Percentiles rank a stretch among this genome's conserved stretches.
These are phyloP conservation scores for Laupala kohalensis DNA, from an alignment of 1,140 invertebrate species.

Conservation along the genomic window DNA sequence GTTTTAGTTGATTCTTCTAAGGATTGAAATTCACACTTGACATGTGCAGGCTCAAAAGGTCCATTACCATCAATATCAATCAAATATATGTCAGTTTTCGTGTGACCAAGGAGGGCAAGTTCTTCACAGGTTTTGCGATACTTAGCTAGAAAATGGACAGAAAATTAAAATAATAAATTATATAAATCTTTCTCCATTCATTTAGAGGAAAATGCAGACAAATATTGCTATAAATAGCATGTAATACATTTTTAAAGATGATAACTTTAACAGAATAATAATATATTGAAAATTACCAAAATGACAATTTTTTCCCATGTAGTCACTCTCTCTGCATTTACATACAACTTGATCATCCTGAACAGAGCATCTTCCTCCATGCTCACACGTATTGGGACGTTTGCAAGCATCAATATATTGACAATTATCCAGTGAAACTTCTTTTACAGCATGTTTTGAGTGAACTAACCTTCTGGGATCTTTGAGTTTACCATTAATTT, in stretches of 20 bases:
- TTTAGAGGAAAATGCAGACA: too few species aligned
- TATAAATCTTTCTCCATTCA: too few species aligned
- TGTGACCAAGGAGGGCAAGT: constrained; percentile 67
- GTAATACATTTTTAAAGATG: background rate
- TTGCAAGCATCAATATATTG: constrained; percentile 80
- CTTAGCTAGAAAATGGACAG: constrained; percentile 49
- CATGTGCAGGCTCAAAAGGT: constrained; percentile 73
- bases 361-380: constrained; percentile 77
- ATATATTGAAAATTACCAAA: constrained; percentile 52
- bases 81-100: constrained; percentile 73
- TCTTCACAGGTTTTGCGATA: constrained; percentile 87
- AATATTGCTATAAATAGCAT: too few species aligned
- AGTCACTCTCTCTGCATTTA: constrained; percentile 74
- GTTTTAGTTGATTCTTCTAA: constrained; percentile 71
- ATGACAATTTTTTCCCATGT: constrained; percentile 83
- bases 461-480: constrained; percentile 70
- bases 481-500: constrained; percentile 58
- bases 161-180: too few species aligned
- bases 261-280: background rate
- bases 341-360: constrained; percentile 76
- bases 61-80: constrained; percentile 88
- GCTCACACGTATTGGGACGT: constrained; percentile 78
- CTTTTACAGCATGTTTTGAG: constrained; percentile 64
- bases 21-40: constrained; percentile 80
- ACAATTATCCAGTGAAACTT: constrained; percentile 83